Evolutionary conservation across 2,888 invertebrate genomes (phyloP), one percentile per base, ranked within the genome.

Genomic region (Emmelina monodactyla): DNA sequence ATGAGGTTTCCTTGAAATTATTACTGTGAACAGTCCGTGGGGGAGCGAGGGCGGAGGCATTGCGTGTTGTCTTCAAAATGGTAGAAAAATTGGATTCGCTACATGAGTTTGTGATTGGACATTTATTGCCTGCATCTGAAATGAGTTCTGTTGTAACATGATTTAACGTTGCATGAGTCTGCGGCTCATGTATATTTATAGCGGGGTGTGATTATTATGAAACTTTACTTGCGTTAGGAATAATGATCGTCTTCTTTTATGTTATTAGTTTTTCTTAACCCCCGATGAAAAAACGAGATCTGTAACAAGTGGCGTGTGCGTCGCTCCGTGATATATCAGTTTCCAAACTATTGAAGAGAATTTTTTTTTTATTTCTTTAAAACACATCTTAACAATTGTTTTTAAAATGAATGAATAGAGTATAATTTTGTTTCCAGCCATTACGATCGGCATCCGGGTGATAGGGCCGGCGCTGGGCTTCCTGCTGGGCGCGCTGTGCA

Each of bases 381-480:
- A n/a, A n/a, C n/a, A n/a, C n/a, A n/a, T n/a, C n/a, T n/a, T n/a
- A n/a, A n/a, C n/a, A n/a, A n/a, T n/a, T n/a, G n/a, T n/a, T n/a
- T n/a, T n/a, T n/a, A n/a, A n/a, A n/a, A n/a, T n/a, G n/a, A n/a
- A n/a, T n/a, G n/a, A n/a, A n/a, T n/a, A n/a, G n/a, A n/a, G n/a
- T n/a, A n/a, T n/a, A n/a, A n/a, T n/a, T n/a, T 64, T 61, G 50
- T 62, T 47, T 42, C 45, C 81, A 91, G 94, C 94, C 12, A 94
- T 94, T 45, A 94, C 94, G 15, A 94, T 94, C 53, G 94, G 94
- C 34, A 92, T 94, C 34, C 82, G 94, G 42, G 94, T 95, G 41
- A 83, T 95, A 38, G 95, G 95, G 0, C 95, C 95, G 1, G 93
- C 94, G 0, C 82, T 92, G 16, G 94, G 95, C 2, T 95, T 94